Conservation (phyloP, 2,113 vertebrate genomes). For the Microcebus ravelobensis region DNA sequence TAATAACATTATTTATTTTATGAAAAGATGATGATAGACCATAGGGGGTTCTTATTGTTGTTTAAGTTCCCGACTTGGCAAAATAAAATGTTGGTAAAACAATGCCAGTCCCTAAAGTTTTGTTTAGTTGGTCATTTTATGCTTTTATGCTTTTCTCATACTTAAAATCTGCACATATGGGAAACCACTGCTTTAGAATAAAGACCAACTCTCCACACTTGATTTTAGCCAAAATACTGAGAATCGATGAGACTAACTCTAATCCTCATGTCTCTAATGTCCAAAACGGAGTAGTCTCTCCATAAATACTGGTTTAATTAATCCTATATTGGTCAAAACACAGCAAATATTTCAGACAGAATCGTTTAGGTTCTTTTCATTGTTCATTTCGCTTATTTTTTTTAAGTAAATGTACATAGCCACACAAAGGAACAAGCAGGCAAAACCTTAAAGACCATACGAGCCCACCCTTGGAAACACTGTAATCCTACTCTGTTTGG, state of each 20-base stretch:
- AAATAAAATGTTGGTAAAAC: constrained; percentile 41
- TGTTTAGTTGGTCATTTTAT: background rate
- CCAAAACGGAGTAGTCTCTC: background rate
- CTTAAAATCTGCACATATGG: background rate
- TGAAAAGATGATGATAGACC: background rate
- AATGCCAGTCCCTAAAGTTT: background rate
- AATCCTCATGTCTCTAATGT: background rate
- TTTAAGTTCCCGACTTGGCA: background rate
- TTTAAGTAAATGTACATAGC: background rate
- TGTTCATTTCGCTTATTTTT: constrained; percentile 31
- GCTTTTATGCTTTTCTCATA: background rate
- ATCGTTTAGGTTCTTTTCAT: background rate
- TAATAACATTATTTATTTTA: constrained; percentile 9
- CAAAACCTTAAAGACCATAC: background rate
- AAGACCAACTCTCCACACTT: background rate
- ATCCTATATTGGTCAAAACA: constrained; percentile 8
- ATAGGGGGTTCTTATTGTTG: background rate
- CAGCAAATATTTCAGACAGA: constrained; percentile 21
- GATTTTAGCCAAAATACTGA: too few species aligned
- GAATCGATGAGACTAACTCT: background rate
- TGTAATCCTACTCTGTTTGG: background rate
- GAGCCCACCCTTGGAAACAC: background rate
- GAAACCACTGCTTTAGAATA: background rate
- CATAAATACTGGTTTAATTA: background rate
- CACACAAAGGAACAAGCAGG: background rate